Conservation (phyloP, 92 coral and sea anemone genomes). For the Galaxea fascicularis region DNA sequence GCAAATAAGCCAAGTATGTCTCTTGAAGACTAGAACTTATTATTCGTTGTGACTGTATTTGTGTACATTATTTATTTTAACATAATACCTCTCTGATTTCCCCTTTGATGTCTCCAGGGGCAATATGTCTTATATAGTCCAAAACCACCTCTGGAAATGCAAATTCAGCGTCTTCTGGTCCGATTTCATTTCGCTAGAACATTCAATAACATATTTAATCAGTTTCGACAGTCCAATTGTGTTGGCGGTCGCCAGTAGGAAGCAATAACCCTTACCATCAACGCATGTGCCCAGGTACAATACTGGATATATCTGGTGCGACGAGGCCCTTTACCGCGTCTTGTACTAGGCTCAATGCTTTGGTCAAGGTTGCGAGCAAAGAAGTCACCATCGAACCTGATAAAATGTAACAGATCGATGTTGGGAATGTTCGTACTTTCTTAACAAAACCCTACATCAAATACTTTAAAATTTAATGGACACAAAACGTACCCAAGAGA, state of each 20-base stretch:
- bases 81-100: slow-evolving; percentile 63
- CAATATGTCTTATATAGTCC: slow-evolving; percentile 29
- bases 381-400: slow-evolving; percentile 9
- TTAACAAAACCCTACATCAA: slow-evolving; percentile 3
- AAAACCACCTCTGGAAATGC: slow-evolving; percentile 45
- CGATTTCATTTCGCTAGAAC: slow-evolving; percentile 43
- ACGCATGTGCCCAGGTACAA: slow-evolving; percentile 36
- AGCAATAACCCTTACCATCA: slow-evolving; percentile 6
- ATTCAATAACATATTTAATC: slow-evolving; percentile 1
- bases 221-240: not conserved
- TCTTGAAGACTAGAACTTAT: not conserved
- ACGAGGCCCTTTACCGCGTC: slow-evolving; percentile 26
- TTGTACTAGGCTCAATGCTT: slow-evolving; percentile 9
- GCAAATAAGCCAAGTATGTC: slow-evolving; percentile 14
- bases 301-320: slow-evolving; percentile 22
- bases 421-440: slow-evolving; percentile 7
- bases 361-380: slow-evolving; percentile 8
- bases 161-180: slow-evolving; percentile 38
- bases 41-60: not conserved
- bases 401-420: slow-evolving; percentile 33
- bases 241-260: slow-evolving; percentile 8
- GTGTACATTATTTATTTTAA: not conserved
- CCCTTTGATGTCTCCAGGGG: slow-evolving; percentile 63
- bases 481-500: slow-evolving; percentile 1
- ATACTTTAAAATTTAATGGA: slow-evolving; percentile 1